Percentiles rank a stretch among this genome's conserved stretches.
Evolutionary conservation across 2,888 invertebrate genomes (phyloP).

Genomic region (Synanthedon tipuliformis): DNA sequence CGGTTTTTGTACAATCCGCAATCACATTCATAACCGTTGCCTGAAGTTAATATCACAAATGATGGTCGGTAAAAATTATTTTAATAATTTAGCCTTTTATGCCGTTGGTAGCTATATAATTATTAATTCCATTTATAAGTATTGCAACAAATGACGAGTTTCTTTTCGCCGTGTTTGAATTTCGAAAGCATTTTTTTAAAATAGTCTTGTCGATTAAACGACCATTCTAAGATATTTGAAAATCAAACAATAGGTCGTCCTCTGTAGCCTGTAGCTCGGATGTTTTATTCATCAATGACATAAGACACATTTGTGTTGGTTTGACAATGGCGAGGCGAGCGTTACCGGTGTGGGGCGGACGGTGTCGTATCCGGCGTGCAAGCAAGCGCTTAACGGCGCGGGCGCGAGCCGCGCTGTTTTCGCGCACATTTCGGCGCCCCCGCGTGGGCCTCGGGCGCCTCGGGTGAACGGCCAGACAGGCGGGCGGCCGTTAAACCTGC

Average conservation of each 20-base stretch:
- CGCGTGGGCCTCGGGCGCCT: conserved; percentile 52
- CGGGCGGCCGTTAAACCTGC: conserved; percentile 67
- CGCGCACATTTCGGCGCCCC: conserved; percentile 54
- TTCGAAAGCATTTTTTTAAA: too few species aligned
- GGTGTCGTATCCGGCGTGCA: conserved; percentile 2
- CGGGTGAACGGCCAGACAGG: conserved; percentile 70
- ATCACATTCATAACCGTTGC: conserved; percentile 8
- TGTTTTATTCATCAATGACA: conserved; percentile 8
- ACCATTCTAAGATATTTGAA: too few species aligned
- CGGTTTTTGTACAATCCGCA: conserved; percentile 47
- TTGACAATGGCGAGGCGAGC: not conserved
- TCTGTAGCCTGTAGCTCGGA: not conserved
- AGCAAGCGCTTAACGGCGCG: conserved; percentile 44
- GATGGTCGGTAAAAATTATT: too few species aligned
- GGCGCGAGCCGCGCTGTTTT: conserved; percentile 46
- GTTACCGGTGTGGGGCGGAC: not conserved
- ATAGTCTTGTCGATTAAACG: too few species aligned
- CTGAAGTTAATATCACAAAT: too few species aligned
- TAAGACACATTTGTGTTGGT: conserved; percentile 9
- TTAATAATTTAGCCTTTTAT: too few species aligned
- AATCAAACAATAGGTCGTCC: not conserved
- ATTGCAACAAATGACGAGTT: too few species aligned
- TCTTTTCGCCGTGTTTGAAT: too few species aligned
- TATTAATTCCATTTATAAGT: too few species aligned
- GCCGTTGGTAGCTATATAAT: too few species aligned